Percentiles rank a stretch among this genome's conserved stretches.
Evolutionary conservation across 2,888 invertebrate species (phyloP).

Genomic region (Apamea crenata): DNA sequence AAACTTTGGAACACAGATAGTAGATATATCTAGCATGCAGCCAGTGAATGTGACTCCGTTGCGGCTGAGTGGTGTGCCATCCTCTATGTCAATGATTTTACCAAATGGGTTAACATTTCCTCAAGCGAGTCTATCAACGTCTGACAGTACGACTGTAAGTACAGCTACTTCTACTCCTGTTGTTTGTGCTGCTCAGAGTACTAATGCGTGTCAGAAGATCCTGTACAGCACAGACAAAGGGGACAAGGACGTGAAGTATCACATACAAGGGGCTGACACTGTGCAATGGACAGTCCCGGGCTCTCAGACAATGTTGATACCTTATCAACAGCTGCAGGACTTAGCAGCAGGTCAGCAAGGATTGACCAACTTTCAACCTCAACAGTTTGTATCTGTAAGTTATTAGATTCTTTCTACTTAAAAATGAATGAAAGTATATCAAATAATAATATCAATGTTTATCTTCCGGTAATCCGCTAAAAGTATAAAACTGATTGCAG

Average conservation of each 20-base stretch:
- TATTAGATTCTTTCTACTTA: conserved; percentile 25
- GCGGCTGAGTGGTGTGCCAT: conserved; percentile 85
- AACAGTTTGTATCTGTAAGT: conserved; percentile 88
- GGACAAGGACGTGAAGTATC: conserved; percentile 87
- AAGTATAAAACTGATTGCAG: neutral
- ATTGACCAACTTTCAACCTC: conserved; percentile 82
- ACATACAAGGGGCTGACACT: conserved; percentile 85
- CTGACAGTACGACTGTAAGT: conserved; percentile 86
- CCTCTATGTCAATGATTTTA: conserved; percentile 88
- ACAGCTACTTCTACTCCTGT: conserved; percentile 86
- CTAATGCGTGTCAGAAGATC: conserved; percentile 86
- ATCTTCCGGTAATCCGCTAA: neutral
- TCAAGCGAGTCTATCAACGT: conserved; percentile 82
- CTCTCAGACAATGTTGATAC: conserved; percentile 88
- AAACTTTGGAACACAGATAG: conserved; percentile 85
- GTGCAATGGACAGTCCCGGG: conserved; percentile 88
- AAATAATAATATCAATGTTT: neutral
- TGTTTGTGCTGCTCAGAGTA: conserved; percentile 87
- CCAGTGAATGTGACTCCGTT: conserved; percentile 87
- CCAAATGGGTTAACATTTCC: conserved; percentile 85
- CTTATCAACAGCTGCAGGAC: conserved; percentile 87
- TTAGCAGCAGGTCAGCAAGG: conserved; percentile 81
- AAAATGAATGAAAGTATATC: conserved; percentile 73
- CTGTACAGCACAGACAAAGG: conserved; percentile 87
- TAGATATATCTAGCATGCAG: conserved; percentile 87